Evolutionary conservation across 2,888 invertebrate genomes (phyloP).

Genomic region (Limnephilus auricula): DNA sequence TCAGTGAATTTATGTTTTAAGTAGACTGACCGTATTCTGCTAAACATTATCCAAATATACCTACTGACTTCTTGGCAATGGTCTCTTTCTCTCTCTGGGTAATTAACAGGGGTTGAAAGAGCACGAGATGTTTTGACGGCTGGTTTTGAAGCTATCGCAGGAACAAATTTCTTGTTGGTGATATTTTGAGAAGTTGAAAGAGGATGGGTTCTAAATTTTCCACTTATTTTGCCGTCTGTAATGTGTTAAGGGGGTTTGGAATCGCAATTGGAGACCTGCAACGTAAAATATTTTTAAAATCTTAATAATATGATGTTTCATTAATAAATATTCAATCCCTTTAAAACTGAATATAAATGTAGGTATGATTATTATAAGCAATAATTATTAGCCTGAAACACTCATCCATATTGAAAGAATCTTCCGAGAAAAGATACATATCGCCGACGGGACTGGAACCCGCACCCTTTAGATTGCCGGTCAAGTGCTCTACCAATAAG

Average conservation of each 20-base stretch:
- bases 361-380: too few species aligned
- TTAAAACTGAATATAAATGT: too few species aligned
- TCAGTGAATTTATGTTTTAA: not conserved
- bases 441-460: too few species aligned
- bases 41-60: not conserved
- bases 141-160: conserved; percentile 25
- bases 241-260: conserved; percentile 58
- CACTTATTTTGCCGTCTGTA: conserved; percentile 66
- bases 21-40: not conserved
- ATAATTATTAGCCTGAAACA: too few species aligned
- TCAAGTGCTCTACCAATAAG: too few species aligned
- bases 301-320: not conserved
- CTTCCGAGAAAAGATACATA: too few species aligned
- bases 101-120: conserved; percentile 23
- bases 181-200: conserved; percentile 62
- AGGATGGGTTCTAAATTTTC: conserved; percentile 62
- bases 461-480: too few species aligned
- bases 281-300: not conserved
- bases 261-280: conserved; percentile 52
- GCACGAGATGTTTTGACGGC: conserved; percentile 36
- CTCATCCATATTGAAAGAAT: too few species aligned
- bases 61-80: not conserved
- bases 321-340: too few species aligned
- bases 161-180: conserved; percentile 60
- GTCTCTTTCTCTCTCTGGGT: conserved; percentile 26